Evolutionary conservation across 1,140 invertebrate species (phyloP).

Genomic region (Dufourea novaeangliae): DNA sequence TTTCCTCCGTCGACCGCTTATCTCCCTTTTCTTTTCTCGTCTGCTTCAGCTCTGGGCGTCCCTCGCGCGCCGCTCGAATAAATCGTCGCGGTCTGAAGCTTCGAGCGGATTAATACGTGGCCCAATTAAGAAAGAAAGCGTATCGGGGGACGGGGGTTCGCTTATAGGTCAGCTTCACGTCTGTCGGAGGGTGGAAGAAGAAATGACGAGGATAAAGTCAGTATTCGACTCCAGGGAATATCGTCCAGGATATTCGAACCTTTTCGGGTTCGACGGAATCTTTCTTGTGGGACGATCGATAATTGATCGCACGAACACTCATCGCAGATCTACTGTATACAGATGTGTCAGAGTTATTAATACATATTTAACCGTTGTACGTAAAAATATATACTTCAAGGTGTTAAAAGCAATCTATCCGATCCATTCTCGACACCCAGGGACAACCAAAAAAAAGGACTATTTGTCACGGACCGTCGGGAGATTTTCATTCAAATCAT

Average conservation of each 20-base stretch:
- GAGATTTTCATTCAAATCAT: no score
- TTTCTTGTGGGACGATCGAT: neutral
- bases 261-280: neutral
- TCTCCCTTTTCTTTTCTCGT: slow-evolving; percentile 36
- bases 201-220: slow-evolving; percentile 26
- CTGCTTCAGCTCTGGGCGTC: neutral
- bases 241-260: neutral
- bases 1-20: slow-evolving; percentile 55
- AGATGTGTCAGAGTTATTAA: no score
- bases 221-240: neutral
- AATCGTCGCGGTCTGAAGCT: slow-evolving; percentile 52
- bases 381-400: no score
- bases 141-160: slow-evolving; percentile 41
- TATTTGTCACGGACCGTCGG: no score
- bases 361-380: no score
- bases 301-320: neutral
- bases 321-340: no score
- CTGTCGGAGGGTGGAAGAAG: slow-evolving; percentile 28
- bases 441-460: no score
- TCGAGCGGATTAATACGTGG: slow-evolving; percentile 64
- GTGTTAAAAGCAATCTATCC: no score
- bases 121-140: slow-evolving; percentile 64
- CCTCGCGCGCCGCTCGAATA: slow-evolving; percentile 48
- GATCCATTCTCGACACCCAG: no score
- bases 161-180: slow-evolving; percentile 45